These are phyloP conservation scores for Carcina quercana DNA, from an alignment of 2,888 invertebrate species.

Conservation along the genomic window DNA sequence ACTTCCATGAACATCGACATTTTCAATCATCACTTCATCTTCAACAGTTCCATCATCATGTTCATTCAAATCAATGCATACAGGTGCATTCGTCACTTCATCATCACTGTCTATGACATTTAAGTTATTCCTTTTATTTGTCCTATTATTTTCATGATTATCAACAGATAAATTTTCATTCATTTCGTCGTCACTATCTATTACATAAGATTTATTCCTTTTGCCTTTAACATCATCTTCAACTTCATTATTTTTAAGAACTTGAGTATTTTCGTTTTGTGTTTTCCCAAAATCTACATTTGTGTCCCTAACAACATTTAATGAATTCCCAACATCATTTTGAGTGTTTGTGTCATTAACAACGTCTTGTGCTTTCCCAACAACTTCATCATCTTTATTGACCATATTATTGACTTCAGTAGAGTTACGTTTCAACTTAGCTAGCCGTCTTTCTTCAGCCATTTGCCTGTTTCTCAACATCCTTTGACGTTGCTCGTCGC, in stretches of 20 bases:
- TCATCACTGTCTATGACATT: constrained; percentile 27
- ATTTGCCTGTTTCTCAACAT: constrained; percentile 79
- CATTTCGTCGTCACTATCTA: too few relatives aligned
- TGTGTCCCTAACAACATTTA: background rate
- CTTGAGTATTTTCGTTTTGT: too few relatives aligned
- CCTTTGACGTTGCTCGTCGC: constrained; percentile 78
- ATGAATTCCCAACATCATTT: too few relatives aligned
- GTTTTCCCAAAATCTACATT: too few relatives aligned
- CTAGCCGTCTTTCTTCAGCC: constrained; percentile 78
- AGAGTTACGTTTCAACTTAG: constrained; percentile 49
- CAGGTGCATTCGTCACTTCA: constrained; percentile 15
- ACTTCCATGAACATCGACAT: constrained; percentile 20
- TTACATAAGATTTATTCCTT: too few relatives aligned
- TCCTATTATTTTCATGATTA: too few relatives aligned
- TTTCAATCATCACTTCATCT: constrained; percentile 19
- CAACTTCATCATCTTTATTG: background rate
- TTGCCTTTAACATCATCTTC: background rate
- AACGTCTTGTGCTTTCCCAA: background rate
- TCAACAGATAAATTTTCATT: too few relatives aligned
- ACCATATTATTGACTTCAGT: background rate
- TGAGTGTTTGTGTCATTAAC: constrained; percentile 1
- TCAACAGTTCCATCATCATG: constrained; percentile 26
- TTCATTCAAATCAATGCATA: constrained; percentile 2
- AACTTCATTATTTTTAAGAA: too few relatives aligned
- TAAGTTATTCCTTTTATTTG: constrained; percentile 22